phyloP scores from a whole-genome alignment of 2,888 invertebrate genomes.

The Hylaea fasciaria region DNA sequence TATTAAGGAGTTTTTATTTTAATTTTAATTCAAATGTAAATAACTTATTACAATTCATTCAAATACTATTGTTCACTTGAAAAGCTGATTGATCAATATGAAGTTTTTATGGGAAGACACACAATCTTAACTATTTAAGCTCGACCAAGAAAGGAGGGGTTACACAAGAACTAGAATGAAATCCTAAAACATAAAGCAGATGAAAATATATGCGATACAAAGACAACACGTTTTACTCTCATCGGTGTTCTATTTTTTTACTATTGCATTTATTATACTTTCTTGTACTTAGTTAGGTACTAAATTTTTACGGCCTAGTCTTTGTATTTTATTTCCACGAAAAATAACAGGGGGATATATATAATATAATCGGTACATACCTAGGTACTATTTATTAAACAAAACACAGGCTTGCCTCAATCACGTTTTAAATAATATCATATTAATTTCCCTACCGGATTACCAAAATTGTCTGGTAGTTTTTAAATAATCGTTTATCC shows the following conservation, averaged over 20 bases:
- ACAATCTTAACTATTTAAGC: constrained; percentile 57
- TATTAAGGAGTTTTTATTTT: constrained; percentile 15
- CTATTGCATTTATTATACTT: no score
- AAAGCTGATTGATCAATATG: constrained; percentile 14
- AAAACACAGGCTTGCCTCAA: constrained; percentile 27
- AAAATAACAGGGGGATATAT: neutral
- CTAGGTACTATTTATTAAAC: neutral
- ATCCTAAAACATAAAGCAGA: constrained; percentile 1
- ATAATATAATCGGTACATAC: neutral
- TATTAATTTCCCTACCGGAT: constrained; percentile 29
- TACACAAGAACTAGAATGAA: neutral
- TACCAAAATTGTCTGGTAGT: constrained; percentile 31
- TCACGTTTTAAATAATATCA: constrained; percentile 54
- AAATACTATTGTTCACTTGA: neutral
- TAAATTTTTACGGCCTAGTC: no score
- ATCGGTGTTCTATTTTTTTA: no score
- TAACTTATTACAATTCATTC: no score
- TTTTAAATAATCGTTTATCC: constrained; percentile 44
- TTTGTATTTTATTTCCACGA: neutral
- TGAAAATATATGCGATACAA: neutral
- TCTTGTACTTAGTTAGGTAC: no score
- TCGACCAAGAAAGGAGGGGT: constrained; percentile 46
- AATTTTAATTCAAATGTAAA: no score
- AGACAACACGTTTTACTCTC: no score
- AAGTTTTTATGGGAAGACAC: constrained; percentile 53